A percentile compares a stretch with the other conserved stretches of the same genome.
Conservation (phyloP, 2,797 vertebrate species). For the Acropternis orthonyx region DNA sequence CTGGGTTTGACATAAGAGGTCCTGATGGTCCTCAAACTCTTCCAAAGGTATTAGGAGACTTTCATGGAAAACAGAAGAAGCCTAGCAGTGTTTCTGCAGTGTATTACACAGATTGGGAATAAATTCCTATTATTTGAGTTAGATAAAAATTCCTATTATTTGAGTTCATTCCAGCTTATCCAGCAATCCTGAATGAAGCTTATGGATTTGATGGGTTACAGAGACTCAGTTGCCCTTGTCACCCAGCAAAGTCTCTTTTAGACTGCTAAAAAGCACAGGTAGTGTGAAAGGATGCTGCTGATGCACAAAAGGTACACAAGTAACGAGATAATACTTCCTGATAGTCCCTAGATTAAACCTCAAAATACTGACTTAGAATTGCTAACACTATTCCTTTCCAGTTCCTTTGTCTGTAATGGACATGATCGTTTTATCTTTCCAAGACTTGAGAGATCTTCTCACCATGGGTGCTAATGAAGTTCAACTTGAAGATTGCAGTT, state of each 20-base stretch:
- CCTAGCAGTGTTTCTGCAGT: not conserved
- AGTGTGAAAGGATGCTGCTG: not conserved
- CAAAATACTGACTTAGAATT: not conserved
- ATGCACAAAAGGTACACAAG: not conserved
- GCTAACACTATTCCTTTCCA: not conserved
- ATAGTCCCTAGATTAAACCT: not conserved
- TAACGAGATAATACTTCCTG: not conserved
- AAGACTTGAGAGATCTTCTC: not conserved
- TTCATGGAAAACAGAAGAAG: not conserved
- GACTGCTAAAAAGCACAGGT: not conserved
- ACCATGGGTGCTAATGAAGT: not conserved
- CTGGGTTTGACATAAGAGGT: not conserved
- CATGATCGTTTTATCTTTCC: not conserved
- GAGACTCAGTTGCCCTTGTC: not conserved
- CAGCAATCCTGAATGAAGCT: not conserved
- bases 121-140: not conserved
- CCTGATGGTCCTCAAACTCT: not conserved
- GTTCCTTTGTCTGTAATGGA: not conserved
- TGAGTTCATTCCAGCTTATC: not conserved
- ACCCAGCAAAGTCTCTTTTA: not conserved
- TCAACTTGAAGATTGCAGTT: not conserved
- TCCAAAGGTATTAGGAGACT: not conserved
- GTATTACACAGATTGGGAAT: rapidly evolving
- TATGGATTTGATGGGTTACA: not conserved
- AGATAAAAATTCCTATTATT: not conserved